phyloP scores from a whole-genome alignment of 2,888 invertebrate genomes.

The Dendrolimus pini region DNA sequence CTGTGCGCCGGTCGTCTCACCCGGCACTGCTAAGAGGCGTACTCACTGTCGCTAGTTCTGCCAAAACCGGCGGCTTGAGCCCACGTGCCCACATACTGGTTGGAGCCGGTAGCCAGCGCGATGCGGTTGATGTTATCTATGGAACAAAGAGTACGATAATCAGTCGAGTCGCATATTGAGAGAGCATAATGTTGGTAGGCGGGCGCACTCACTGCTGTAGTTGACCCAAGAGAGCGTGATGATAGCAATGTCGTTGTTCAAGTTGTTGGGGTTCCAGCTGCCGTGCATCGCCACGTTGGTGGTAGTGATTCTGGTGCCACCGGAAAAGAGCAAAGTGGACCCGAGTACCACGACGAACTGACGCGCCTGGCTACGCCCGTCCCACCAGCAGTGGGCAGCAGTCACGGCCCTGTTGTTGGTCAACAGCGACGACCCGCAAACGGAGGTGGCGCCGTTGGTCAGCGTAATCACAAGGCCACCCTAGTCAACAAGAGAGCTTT shows the following conservation, averaged over 20 bases:
- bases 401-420: slow-evolving; percentile 26
- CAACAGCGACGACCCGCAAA: slow-evolving; percentile 27
- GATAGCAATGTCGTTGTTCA: slow-evolving; percentile 27
- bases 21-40: neutral
- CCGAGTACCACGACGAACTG: slow-evolving; percentile 29
- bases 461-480: slow-evolving; percentile 6
- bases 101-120: slow-evolving; percentile 17
- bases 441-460: slow-evolving; percentile 12
- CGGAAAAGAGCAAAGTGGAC: slow-evolving; percentile 26
- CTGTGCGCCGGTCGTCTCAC: neutral
- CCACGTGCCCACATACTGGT: slow-evolving; percentile 18
- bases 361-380: slow-evolving; percentile 22
- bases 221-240: slow-evolving; percentile 22
- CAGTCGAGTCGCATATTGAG: no score
- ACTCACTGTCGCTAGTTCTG: slow-evolving; percentile 23
- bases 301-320: slow-evolving; percentile 27
- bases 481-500: neutral
- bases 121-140: slow-evolving; percentile 19
- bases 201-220: slow-evolving; percentile 22
- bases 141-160: neutral
- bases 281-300: slow-evolving; percentile 26
- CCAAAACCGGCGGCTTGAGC: slow-evolving; percentile 28
- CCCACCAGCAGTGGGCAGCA: slow-evolving; percentile 38
- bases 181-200: neutral
- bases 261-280: slow-evolving; percentile 17